phyloP scores from a whole-genome alignment of 2,797 vertebrate genomes.

The Amphiprion clarkii region DNA sequence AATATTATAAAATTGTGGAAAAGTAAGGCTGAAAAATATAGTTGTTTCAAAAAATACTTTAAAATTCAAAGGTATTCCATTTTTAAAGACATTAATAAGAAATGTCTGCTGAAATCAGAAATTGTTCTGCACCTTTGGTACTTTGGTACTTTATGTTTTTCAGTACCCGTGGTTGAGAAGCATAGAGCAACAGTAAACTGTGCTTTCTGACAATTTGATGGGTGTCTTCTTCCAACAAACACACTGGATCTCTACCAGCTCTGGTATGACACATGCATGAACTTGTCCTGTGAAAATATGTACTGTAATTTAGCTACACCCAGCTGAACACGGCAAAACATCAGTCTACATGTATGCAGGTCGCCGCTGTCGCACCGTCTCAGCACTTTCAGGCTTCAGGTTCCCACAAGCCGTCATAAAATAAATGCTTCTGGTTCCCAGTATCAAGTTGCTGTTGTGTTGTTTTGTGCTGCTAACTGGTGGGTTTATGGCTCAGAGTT shows the following conservation, averaged over 20 bases:
- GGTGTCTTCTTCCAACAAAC: background rate
- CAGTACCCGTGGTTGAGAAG: too few relatives aligned
- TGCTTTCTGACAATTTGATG: background rate
- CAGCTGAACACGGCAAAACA: conserved; percentile 13
- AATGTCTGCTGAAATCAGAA: too few relatives aligned
- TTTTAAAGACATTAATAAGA: too few relatives aligned
- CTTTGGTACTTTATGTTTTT: too few relatives aligned
- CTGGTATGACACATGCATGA: conserved; percentile 27
- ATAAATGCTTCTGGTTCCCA: background rate
- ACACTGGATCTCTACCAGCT: background rate
- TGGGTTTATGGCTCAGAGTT: background rate
- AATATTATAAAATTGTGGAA: too few relatives aligned
- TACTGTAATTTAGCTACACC: background rate
- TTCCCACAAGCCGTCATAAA: conserved; percentile 37
- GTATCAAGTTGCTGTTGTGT: conserved; percentile 40
- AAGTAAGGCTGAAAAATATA: too few relatives aligned
- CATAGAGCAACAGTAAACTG: too few relatives aligned
- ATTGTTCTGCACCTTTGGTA: too few relatives aligned
- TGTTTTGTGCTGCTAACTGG: background rate
- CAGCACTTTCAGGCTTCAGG: conserved; percentile 37
- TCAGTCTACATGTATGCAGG: conserved; percentile 7
- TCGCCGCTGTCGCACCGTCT: background rate
- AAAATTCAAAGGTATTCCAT: too few relatives aligned
- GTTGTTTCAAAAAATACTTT: too few relatives aligned
- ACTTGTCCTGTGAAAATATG: conserved; percentile 38